phyloP scores from a whole-genome alignment of 1,140 invertebrate species.

The Temnothorax curvispinosus region DNA sequence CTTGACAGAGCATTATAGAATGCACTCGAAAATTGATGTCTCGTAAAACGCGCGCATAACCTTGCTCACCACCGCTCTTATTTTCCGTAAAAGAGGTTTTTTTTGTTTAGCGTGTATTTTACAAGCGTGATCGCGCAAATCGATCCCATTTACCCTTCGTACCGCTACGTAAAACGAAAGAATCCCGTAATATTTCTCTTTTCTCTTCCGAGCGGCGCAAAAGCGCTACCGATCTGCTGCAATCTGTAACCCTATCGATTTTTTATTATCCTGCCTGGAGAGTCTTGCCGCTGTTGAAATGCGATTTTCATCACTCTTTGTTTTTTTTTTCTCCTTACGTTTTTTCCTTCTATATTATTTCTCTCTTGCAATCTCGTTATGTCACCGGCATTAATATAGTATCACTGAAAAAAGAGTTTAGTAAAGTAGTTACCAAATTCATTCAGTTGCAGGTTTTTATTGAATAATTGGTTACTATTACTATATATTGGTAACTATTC shows the following conservation, averaged over 20 bases:
- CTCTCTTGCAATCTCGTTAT: neutral
- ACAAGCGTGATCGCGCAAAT: slow-evolving; percentile 27
- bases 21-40: slow-evolving; percentile 31
- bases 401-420: no score
- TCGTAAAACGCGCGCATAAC: slow-evolving; percentile 1
- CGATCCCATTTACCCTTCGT: slow-evolving; percentile 35
- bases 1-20: neutral
- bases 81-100: neutral
- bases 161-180: slow-evolving; percentile 1
- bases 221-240: neutral
- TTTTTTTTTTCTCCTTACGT: neutral
- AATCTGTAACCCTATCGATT: slow-evolving; percentile 4
- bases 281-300: neutral
- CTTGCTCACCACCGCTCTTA: neutral
- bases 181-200: slow-evolving; percentile 18
- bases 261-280: slow-evolving; percentile 8
- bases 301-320: neutral
- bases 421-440: no score
- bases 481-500: no score
- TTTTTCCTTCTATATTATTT: neutral
- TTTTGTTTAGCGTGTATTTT: slow-evolving; percentile 48
- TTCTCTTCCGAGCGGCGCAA: neutral
- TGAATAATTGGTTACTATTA: no score
- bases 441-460: no score
- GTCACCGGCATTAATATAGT: neutral